Evolutionary conservation across 2,113 vertebrate species (phyloP), one percentile per base, ranked within the genome.

Genomic region (Muntiacus reevesi): DNA sequence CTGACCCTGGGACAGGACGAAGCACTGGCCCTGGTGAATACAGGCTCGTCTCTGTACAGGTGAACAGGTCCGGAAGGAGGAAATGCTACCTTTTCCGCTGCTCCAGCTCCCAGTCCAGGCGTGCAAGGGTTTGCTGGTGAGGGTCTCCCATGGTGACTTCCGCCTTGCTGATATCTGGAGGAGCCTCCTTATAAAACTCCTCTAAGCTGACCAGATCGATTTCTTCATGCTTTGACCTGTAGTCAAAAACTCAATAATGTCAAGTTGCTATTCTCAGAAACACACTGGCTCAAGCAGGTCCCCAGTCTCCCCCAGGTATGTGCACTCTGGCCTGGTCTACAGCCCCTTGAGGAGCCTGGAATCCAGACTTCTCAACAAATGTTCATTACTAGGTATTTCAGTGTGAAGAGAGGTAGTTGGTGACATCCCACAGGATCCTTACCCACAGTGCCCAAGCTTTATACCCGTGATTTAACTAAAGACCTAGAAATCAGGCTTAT

Each of bases 31-130:
- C 47, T 27, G 14, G 2, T 10, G 25, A 21, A 27, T 78, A 62
- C 62, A 91, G 40, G n/a, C 21, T 12, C 0, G 0, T 43, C 33
- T 52, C 33, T 33, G 13, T 33, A 47, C 25, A 60, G 43, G 36
- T 81, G 47, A 64, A 50, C 36, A 43, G 40, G 54, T 78, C n/a
- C 54, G 33, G n/a, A 40, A 79, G 94, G 47, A 57, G 60, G 23
- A 52, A 81, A 67, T 1, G 0, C 40, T 87, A 99, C 99, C 99
- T 99, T 98, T 99, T 99, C 95, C 99, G 99, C 98, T 99, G 99
- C 97, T 99, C 99, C 93, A 99, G 98, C 98, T 99, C 99, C 99
- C 99, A 99, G 98, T 99, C 99, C 57, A 99, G 99, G n/a, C 99
- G 99, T 2, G 99, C 99, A 89, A 99, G 98, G 2, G 99, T 99